These are phyloP conservation scores for Lophotriccus pileatus DNA, from an alignment of 2,797 vertebrate species.

Conservation along the genomic window DNA sequence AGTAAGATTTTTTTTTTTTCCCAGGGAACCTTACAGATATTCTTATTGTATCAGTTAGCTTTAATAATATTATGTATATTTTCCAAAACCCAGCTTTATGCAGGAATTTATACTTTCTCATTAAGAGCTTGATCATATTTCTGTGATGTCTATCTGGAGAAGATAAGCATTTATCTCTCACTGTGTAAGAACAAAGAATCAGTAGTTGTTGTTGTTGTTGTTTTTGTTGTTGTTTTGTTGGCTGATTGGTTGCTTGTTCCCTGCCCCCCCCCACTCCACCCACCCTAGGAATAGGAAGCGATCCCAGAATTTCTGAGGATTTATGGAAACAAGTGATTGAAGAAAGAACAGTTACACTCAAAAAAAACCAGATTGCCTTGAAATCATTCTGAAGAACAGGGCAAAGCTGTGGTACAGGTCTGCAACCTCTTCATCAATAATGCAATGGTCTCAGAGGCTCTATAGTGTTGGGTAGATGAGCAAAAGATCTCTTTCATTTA, in stretches of 20 bases:
- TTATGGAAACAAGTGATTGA: neutral
- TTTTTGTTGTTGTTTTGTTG: neutral
- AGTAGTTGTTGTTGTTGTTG: too few relatives aligned
- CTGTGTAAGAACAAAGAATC: neutral
- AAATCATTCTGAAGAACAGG: neutral
- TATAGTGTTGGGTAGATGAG: neutral
- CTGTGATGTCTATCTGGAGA: neutral
- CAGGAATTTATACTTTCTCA: neutral
- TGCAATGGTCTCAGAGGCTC: neutral
- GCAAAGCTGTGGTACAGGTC: neutral
- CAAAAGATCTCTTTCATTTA: neutral
- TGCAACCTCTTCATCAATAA: neutral
- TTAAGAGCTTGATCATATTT: neutral
- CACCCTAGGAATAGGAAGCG: neutral
- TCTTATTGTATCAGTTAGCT: neutral
- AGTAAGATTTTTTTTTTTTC: neutral
- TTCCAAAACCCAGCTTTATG: neutral
- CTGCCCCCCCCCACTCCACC: too few relatives aligned
- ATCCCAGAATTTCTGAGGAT: neutral
- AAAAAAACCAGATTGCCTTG: neutral
- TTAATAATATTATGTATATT: neutral
- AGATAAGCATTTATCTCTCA: neutral
- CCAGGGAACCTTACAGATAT: rapidly evolving
- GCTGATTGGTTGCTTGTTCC: too few relatives aligned
- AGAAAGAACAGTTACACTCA: neutral